A percentile compares a stretch with the other conserved stretches of the same genome.
These are phyloP conservation scores for Neelides sp. DNA, from an alignment of 1,140 invertebrate genomes.

Conservation along the genomic window DNA sequence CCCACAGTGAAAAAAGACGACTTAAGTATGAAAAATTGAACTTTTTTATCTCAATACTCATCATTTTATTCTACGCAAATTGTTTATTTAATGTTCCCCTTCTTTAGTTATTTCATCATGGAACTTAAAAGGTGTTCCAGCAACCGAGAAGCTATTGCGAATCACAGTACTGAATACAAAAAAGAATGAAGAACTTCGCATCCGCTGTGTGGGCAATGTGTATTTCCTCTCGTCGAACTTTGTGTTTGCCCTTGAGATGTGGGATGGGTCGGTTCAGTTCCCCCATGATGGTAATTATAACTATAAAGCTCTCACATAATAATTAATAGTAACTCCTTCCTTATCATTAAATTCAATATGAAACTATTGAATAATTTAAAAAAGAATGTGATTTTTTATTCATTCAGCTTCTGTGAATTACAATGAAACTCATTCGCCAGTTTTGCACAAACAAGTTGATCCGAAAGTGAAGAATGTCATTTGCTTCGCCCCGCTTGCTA, in stretches of 20 bases:
- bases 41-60: not conserved
- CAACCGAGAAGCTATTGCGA: constrained; percentile 19
- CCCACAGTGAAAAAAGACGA: constrained; percentile 17
- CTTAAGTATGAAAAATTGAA: constrained; percentile 15
- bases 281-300: constrained; percentile 11
- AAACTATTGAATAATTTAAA: not conserved
- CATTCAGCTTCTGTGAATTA: constrained; percentile 18
- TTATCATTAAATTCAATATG: constrained; percentile 2
- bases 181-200: constrained; percentile 10
- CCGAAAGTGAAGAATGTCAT: constrained; percentile 10
- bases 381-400: not conserved
- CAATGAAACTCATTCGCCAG: constrained; percentile 18
- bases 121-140: constrained; percentile 4
- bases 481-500: constrained; percentile 27
- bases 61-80: not conserved
- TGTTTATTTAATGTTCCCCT: not conserved
- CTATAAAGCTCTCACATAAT: too few relatives aligned
- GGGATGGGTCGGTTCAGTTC: constrained; percentile 20
- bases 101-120: not conserved
- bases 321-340: not conserved
- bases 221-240: constrained; percentile 27
- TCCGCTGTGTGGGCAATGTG: constrained; percentile 21
- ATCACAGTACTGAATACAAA: constrained; percentile 7
- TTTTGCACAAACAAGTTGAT: constrained; percentile 13
- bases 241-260: constrained; percentile 22